A percentile compares a stretch with the other conserved stretches of the same genome.
phyloP scores from a whole-genome alignment of 2,113 vertebrate species.

The Zingel zingel region DNA sequence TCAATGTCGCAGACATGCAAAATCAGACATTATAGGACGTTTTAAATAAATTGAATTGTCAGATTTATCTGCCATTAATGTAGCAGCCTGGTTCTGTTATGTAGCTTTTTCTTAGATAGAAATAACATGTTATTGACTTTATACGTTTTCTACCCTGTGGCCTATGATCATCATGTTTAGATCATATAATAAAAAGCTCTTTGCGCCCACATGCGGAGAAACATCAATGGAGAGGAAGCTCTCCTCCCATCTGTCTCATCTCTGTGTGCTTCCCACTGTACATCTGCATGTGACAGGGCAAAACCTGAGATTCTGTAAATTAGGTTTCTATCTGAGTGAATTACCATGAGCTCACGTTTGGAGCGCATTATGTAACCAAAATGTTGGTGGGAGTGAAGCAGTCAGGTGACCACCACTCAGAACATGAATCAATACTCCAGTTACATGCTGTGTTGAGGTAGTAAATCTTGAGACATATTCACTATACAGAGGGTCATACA shows the following conservation, averaged over 20 bases:
- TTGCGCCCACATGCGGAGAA: constrained; percentile 37
- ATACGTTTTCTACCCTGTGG: background rate
- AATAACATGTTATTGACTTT: background rate
- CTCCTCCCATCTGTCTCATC: constrained; percentile 56
- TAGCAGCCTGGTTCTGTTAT: background rate
- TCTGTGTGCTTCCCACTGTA: constrained; percentile 41
- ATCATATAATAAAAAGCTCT: constrained; percentile 12
- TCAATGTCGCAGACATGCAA: background rate
- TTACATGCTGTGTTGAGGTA: background rate
- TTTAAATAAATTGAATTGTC: constrained; percentile 14
- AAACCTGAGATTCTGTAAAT: constrained; percentile 47
- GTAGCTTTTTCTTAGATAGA: background rate
- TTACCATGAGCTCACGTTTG: constrained; percentile 56
- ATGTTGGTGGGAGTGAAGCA: constrained; percentile 51
- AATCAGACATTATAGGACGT: constrained; percentile 6
- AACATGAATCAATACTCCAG: background rate
- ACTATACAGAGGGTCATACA: background rate
- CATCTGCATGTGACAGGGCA: constrained; percentile 60
- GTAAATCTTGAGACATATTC: background rate
- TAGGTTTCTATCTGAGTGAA: constrained; percentile 30
- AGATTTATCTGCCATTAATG: constrained; percentile 5
- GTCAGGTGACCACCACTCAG: constrained; percentile 56
- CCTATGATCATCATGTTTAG: constrained; percentile 1
- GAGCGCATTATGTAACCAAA: constrained; percentile 52
- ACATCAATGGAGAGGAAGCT: constrained; percentile 55